Conservation (phyloP, 1,140 invertebrate genomes). For the Prorops nasuta region DNA sequence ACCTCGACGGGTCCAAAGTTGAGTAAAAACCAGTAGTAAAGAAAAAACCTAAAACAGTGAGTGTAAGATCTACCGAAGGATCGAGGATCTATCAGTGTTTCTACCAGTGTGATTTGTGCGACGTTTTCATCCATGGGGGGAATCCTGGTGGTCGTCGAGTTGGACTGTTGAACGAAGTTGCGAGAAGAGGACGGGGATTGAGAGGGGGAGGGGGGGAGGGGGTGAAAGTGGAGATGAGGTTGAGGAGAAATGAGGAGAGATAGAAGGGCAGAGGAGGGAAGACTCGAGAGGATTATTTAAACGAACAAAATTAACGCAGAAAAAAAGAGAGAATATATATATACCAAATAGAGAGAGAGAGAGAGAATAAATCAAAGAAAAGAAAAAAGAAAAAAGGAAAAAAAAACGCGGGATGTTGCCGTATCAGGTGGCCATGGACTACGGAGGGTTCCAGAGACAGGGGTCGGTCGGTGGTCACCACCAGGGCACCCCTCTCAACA, state of each 20-base stretch:
- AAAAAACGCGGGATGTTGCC: constrained; percentile 67
- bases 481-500: constrained; percentile 57
- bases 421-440: constrained; percentile 88
- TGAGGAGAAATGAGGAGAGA: not conserved
- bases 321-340: too few relatives aligned
- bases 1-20: too few relatives aligned
- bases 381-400: constrained; percentile 6
- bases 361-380: too few relatives aligned
- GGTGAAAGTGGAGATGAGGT: constrained; percentile 9
- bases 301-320: too few relatives aligned
- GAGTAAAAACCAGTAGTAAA: too few relatives aligned
- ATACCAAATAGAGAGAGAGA: too few relatives aligned
- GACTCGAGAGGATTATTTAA: not conserved
- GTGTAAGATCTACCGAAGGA: too few relatives aligned
- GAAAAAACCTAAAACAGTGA: too few relatives aligned
- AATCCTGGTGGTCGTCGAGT: constrained; percentile 13
- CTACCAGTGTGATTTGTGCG: too few relatives aligned
- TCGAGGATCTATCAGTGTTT: too few relatives aligned
- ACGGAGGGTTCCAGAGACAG: constrained; percentile 76
- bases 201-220: constrained; percentile 10
- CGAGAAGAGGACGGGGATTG: constrained; percentile 8
- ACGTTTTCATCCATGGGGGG: too few relatives aligned
- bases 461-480: constrained; percentile 61
- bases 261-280: not conserved
- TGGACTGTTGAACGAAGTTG: constrained; percentile 9